Percentiles rank a stretch among this genome's conserved stretches.
Conservation (phyloP, 2,888 invertebrate genomes). For the Cephus nigrinus region DNA sequence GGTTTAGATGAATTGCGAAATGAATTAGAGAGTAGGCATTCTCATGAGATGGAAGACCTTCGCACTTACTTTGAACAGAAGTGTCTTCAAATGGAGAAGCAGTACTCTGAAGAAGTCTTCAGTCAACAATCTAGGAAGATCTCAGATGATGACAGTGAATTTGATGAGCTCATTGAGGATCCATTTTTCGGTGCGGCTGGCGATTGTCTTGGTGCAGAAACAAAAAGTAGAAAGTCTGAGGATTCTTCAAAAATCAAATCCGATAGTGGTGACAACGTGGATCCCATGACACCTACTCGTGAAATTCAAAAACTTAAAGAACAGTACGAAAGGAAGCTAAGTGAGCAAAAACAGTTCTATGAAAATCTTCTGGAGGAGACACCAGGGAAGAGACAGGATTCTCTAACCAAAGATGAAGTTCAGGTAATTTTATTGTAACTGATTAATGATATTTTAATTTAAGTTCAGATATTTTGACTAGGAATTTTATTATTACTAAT, state of each 20-base stretch:
- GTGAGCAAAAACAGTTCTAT: neutral
- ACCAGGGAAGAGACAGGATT: neutral
- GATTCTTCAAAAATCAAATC: slow-evolving; percentile 28
- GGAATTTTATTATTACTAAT: neutral
- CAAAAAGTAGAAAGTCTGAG: slow-evolving; percentile 24
- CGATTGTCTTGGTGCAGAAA: slow-evolving; percentile 41
- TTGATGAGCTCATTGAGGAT: slow-evolving; percentile 66
- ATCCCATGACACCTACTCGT: neutral
- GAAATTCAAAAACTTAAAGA: slow-evolving; percentile 1
- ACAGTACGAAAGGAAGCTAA: neutral
- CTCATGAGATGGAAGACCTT: slow-evolving; percentile 82
- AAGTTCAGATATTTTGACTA: neutral
- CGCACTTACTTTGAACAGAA: slow-evolving; percentile 84
- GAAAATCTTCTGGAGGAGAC: neutral
- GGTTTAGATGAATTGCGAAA: slow-evolving; percentile 70
- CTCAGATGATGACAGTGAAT: slow-evolving; percentile 65
- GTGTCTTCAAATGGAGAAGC: slow-evolving; percentile 82
- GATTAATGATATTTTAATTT: neutral
- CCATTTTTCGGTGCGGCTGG: slow-evolving; percentile 52
- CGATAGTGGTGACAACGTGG: neutral
- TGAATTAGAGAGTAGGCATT: slow-evolving; percentile 76
- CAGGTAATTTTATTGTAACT: slow-evolving; percentile 13
- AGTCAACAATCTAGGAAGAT: slow-evolving; percentile 75
- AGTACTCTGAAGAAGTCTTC: slow-evolving; percentile 79
- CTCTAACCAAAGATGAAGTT: slow-evolving; percentile 5